Percentiles rank a stretch among this genome's conserved stretches.
Conservation (phyloP, 2,113 vertebrate species). For the human (Homo sapiens) region GRCh38 chr5:10728501-10729000, state of each 20-base stretch:
- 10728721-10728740: background rate
- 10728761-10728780: background rate
- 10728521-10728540: background rate
- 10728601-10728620: background rate
- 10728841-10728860: background rate
- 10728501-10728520: background rate
- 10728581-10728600: background rate
- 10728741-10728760: fast-evolving
- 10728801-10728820: too few relatives aligned
- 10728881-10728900: background rate
- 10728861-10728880: background rate
- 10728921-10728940: background rate
- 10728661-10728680: background rate
- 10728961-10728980: background rate
- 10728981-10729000: background rate
- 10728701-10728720: background rate
- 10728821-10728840: background rate
- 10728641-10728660: background rate
- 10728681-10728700: background rate
- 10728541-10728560: background rate
- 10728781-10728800: fast-evolving
- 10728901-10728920: background rate
- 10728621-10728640: background rate
- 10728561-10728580: background rate
- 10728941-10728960: background rate